phyloP scores from a whole-genome alignment of 2,797 vertebrate species.

The Lepus townsendii region DNA sequence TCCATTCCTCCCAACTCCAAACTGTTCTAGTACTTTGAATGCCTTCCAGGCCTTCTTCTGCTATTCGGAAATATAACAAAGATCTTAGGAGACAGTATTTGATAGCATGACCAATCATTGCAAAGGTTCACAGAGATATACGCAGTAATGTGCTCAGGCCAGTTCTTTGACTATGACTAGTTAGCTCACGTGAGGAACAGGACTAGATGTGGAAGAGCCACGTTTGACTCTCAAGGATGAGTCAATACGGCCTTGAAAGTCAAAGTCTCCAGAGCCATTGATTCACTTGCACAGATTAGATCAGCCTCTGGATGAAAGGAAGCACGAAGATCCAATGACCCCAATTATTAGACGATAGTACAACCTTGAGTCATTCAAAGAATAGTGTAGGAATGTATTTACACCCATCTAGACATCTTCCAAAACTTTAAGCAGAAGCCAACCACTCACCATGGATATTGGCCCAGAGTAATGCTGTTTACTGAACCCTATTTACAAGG shows the following conservation, averaged over 20 bases:
- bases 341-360: constrained; percentile 38
- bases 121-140: constrained; percentile 15
- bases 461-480: constrained; percentile 27
- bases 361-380: constrained; percentile 22
- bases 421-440: constrained; percentile 38
- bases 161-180: not conserved
- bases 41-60: constrained; percentile 5
- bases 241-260: not conserved
- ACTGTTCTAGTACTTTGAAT: constrained; percentile 16
- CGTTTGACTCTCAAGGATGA: constrained; percentile 50
- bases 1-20: not conserved
- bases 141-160: not conserved
- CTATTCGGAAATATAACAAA: not conserved
- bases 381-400: constrained; percentile 14
- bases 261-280: not conserved
- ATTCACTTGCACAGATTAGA: not conserved
- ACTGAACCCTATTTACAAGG: not conserved
- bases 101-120: not conserved
- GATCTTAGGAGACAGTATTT: constrained; percentile 42
- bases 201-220: not conserved
- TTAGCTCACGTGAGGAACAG: not conserved
- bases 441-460: not conserved
- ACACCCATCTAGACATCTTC: not conserved
- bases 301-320: constrained; percentile 43
- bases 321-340: not conserved